Evolutionary conservation across 1,140 invertebrate genomes (phyloP).

Genomic region (Brachionus paranguensis): DNA sequence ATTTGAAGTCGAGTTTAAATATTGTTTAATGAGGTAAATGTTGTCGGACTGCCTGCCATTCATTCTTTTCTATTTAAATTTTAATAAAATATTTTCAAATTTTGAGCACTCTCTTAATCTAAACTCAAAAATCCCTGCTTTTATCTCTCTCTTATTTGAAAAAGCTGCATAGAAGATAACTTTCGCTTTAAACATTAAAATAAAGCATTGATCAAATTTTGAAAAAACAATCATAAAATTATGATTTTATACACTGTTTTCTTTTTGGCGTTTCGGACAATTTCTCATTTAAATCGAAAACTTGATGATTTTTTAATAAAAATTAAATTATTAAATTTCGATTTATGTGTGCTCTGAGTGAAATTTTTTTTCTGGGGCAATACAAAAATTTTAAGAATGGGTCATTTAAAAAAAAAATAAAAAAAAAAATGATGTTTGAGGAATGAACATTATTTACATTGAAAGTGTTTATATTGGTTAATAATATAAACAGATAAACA

Average conservation of each 20-base stretch:
- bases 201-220: background rate
- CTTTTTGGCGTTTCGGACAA: background rate
- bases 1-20: background rate
- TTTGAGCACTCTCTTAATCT: background rate
- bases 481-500: too few species aligned
- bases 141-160: background rate
- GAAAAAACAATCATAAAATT: background rate
- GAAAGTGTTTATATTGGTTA: too few species aligned
- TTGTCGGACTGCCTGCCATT: background rate
- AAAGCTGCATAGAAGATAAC: too few species aligned
- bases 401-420: background rate
- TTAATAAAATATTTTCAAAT: background rate
- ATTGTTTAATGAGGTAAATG: background rate
- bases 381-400: background rate
- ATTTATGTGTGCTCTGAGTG: background rate
- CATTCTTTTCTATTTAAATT: background rate
- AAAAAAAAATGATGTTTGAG: background rate
- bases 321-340: background rate
- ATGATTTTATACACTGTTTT: background rate
- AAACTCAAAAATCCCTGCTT: background rate
- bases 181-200: too few species aligned
- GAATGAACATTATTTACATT: too few species aligned
- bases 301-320: background rate
- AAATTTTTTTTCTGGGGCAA: background rate
- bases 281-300: background rate